Conservation (phyloP, 1,140 invertebrate genomes). For the Pararge aegeria region DNA sequence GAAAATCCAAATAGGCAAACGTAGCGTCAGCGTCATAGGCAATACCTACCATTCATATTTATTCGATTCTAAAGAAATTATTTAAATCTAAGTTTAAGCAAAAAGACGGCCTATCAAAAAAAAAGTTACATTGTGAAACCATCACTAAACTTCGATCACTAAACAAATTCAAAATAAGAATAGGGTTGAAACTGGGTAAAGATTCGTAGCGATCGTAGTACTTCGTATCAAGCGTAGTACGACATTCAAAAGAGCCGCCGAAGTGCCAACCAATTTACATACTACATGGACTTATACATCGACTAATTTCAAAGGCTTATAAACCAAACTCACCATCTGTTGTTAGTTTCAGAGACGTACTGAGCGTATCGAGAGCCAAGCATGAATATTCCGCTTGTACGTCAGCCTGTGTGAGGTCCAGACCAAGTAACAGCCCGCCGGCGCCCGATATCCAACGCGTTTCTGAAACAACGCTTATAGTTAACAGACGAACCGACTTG, state of each 20-base stretch:
- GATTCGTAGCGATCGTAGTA: neutral
- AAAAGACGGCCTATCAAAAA: too few species aligned
- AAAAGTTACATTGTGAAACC: too few species aligned
- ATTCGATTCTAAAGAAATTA: too few species aligned
- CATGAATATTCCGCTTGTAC: constrained; percentile 71
- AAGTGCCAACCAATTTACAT: neutral
- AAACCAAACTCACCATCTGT: constrained; percentile 53
- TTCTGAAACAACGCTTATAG: constrained; percentile 39
- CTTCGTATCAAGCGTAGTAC: neutral
- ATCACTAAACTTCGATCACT: too few species aligned
- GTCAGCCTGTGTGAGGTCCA: constrained; percentile 65
- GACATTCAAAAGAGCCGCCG: neutral
- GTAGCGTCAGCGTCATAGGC: too few species aligned
- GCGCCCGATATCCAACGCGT: constrained; percentile 66
- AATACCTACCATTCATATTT: too few species aligned
- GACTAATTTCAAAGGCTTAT: constrained; percentile 3
- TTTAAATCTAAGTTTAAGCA: too few species aligned
- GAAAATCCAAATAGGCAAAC: too few species aligned
- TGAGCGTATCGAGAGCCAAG: constrained; percentile 58
- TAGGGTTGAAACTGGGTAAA: too few species aligned
- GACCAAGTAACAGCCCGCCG: constrained; percentile 57
- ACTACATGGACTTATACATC: neutral
- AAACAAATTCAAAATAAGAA: too few species aligned
- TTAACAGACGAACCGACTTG: neutral
- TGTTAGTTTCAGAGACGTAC: constrained; percentile 56